Evolutionary conservation across 2,797 vertebrate species (phyloP).

Genomic region (Avahi laniger): DNA sequence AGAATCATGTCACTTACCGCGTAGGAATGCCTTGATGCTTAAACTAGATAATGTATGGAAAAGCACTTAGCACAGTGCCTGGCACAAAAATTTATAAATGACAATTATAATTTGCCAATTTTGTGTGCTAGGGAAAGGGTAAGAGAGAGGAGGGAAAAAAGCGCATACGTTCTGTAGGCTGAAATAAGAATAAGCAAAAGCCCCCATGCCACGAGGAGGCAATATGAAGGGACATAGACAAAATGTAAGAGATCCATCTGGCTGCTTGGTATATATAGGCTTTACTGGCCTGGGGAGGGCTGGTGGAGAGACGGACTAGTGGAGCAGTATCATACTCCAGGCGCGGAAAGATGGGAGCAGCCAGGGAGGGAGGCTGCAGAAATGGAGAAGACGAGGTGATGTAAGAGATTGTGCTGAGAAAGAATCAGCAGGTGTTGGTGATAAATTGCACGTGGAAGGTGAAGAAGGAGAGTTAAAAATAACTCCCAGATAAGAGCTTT

Average conservation of each 20-base stretch:
- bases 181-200: background rate
- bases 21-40: background rate
- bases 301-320: background rate
- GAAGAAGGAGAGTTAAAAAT: constrained; percentile 43
- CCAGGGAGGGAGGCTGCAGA: background rate
- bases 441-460: constrained; percentile 37
- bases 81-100: background rate
- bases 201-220: background rate
- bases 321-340: background rate
- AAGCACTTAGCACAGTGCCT: background rate
- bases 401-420: background rate
- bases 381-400: background rate
- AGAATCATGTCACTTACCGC: background rate
- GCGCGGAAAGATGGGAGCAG: background rate
- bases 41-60: background rate
- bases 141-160: background rate
- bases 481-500: constrained; percentile 24
- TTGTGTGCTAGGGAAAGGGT: background rate
- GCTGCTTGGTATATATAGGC: background rate
- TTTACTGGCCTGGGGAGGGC: background rate
- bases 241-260: constrained; percentile 15
- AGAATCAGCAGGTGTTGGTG: constrained; percentile 42
- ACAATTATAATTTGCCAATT: constrained; percentile 1
- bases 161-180: background rate
- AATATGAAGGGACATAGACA: background rate